Percentiles rank a stretch among this genome's conserved stretches.
These are phyloP conservation scores for Anthopleura sola DNA, from an alignment of 64 coral and sea anemone species.

Conservation along the genomic window DNA sequence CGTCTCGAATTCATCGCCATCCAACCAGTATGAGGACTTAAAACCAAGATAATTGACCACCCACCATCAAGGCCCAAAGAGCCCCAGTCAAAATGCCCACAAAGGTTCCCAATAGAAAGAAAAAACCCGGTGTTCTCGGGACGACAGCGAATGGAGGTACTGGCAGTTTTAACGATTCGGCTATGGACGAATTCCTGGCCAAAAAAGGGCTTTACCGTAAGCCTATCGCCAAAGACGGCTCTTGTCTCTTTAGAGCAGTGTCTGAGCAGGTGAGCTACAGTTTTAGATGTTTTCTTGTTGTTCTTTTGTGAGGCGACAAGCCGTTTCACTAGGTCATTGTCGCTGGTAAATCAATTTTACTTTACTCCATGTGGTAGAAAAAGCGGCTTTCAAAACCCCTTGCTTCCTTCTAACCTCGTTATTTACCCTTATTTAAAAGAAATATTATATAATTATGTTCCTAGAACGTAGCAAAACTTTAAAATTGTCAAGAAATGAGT, in stretches of 20 bases:
- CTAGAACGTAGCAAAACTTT: background rate
- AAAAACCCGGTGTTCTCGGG: slow-evolving; percentile 27
- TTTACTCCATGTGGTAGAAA: background rate
- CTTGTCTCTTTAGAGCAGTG: slow-evolving; percentile 98
- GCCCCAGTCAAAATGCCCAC: slow-evolving; percentile 16
- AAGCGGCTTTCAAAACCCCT: background rate
- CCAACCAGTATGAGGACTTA: slow-evolving; percentile 11
- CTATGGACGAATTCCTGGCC: slow-evolving; percentile 86
- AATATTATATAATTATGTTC: background rate
- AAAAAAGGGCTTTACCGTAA: slow-evolving; percentile 75
- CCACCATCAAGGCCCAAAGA: slow-evolving; percentile 9
- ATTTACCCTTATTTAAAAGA: background rate
- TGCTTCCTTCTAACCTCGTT: background rate
- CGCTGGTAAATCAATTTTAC: background rate
- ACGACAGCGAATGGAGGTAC: slow-evolving; percentile 40
- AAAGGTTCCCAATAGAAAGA: slow-evolving; percentile 45
- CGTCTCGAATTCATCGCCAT: slow-evolving; percentile 7
- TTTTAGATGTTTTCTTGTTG: background rate
- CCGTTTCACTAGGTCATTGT: background rate
- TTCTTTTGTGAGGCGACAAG: slow-evolving; percentile 13
- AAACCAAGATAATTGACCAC: background rate
- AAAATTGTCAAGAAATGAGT: background rate
- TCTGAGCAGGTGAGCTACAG: slow-evolving; percentile 82
- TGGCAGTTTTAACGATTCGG: slow-evolving; percentile 74
- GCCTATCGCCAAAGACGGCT: slow-evolving; percentile 95